Percentiles rank a stretch among this genome's conserved stretches.
phyloP scores from a whole-genome alignment of 2,113 vertebrate species.

The Mobula hypostoma region DNA sequence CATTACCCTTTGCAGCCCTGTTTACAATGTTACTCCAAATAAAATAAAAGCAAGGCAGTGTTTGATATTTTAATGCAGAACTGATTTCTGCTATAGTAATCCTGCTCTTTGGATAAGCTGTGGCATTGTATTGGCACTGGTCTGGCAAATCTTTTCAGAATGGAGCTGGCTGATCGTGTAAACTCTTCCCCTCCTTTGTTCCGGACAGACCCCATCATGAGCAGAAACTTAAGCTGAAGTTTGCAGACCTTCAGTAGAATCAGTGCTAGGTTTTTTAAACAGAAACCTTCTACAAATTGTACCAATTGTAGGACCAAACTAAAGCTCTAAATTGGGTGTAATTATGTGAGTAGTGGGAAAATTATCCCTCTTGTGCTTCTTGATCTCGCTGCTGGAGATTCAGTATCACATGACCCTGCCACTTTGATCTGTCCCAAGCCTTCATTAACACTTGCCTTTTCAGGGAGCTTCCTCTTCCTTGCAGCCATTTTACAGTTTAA shows the following conservation, averaged over 20 bases:
- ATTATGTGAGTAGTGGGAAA: no score
- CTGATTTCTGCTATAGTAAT: not conserved
- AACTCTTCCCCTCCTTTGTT: not conserved
- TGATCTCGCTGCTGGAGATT: no score
- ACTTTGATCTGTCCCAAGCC: no score
- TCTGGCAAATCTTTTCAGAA: not conserved
- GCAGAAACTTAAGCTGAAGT: not conserved
- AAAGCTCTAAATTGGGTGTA: not conserved
- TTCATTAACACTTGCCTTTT: no score
- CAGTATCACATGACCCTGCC: no score
- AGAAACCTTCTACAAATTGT: not conserved
- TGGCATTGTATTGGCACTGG: no score
- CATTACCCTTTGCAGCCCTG: not conserved
- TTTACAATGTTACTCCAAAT: not conserved
- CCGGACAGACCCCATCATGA: not conserved
- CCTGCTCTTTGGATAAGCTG: no score
- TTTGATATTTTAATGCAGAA: not conserved
- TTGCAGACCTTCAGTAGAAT: not conserved
- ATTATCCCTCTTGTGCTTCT: no score
- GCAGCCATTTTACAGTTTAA: no score
- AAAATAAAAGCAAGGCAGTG: not conserved
- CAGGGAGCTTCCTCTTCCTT: no score
- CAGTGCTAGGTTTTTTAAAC: not conserved
- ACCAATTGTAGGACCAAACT: not conserved
- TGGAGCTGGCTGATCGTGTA: not conserved